Conservation (phyloP, 2,113 vertebrate species). For the Epinephelus lanceolatus region DNA sequence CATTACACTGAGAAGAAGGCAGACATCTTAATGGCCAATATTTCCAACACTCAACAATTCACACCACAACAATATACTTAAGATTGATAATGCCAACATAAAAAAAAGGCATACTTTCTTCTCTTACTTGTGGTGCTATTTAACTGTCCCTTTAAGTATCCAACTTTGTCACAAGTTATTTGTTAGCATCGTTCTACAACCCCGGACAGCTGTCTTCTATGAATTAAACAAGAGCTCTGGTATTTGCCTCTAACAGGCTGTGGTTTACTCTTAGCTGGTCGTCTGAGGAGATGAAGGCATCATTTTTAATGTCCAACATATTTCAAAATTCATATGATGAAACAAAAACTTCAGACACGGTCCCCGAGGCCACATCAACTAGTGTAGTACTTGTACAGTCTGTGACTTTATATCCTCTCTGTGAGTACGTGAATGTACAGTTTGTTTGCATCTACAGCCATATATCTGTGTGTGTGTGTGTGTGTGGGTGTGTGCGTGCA, state of each 20-base stretch:
- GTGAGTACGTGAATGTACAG: neutral
- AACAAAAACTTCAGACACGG: slow-evolving; percentile 37
- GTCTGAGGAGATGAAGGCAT: slow-evolving; percentile 49
- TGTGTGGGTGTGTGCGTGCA: slow-evolving; percentile 12
- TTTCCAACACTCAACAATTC: too few relatives aligned
- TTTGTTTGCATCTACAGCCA: neutral
- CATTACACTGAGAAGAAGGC: too few relatives aligned
- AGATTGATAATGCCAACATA: too few relatives aligned
- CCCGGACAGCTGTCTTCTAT: slow-evolving; percentile 61
- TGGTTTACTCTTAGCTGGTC: slow-evolving; percentile 32
- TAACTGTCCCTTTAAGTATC: too few relatives aligned
- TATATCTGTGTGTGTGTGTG: neutral
- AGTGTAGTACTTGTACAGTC: neutral
- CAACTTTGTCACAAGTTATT: slow-evolving; percentile 2
- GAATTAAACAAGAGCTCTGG: slow-evolving; percentile 54
- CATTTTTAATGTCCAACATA: slow-evolving; percentile 33
- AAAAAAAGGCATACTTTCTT: too few relatives aligned
- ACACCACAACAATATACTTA: too few relatives aligned
- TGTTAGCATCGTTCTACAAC: slow-evolving; percentile 5
- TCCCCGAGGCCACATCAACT: slow-evolving; percentile 3
- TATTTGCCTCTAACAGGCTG: slow-evolving; percentile 40
- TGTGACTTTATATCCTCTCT: neutral
- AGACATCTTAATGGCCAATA: too few relatives aligned
- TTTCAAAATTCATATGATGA: slow-evolving; percentile 45
- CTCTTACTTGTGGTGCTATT: too few relatives aligned